Conservation (phyloP, 2,113 vertebrate species). For the Globicephala melas region DNA sequence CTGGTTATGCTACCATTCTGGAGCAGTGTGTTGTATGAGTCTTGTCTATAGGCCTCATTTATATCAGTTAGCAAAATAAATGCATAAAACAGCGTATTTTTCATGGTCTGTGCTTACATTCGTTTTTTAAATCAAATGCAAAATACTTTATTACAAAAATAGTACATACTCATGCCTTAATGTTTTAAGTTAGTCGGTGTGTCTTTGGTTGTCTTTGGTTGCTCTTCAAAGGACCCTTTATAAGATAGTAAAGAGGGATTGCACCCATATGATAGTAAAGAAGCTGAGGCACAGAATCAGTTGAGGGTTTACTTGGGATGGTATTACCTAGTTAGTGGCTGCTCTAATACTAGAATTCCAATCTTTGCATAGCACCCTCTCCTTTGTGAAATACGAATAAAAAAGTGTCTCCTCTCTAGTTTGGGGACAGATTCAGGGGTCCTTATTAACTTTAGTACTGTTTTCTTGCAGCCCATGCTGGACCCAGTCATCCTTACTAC, state of each 20-base stretch:
- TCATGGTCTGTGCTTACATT: neutral
- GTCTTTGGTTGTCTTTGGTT: slow-evolving; percentile 7
- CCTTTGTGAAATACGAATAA: neutral
- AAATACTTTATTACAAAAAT: slow-evolving; percentile 33
- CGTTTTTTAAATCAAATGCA: slow-evolving; percentile 1
- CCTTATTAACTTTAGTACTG: neutral
- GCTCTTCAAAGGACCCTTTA: neutral
- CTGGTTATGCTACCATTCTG: neutral
- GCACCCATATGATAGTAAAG: neutral
- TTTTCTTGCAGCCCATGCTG: slow-evolving; percentile 91
- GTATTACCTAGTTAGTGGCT: neutral
- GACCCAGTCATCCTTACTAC: slow-evolving; percentile 98
- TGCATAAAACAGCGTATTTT: neutral
- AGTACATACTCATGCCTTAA: neutral
- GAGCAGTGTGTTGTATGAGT: neutral
- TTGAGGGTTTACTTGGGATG: neutral
- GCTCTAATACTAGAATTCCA: neutral
- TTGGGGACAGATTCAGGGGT: neutral
- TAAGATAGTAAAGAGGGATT: neutral
- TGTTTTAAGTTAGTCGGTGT: neutral
- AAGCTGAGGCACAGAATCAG: neutral
- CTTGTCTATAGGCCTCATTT: neutral
- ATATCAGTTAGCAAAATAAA: neutral
- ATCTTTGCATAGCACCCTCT: neutral
- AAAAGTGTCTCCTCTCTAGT: neutral